phyloP scores from a whole-genome alignment of 1,140 invertebrate species.

The Drepana arcuata region DNA sequence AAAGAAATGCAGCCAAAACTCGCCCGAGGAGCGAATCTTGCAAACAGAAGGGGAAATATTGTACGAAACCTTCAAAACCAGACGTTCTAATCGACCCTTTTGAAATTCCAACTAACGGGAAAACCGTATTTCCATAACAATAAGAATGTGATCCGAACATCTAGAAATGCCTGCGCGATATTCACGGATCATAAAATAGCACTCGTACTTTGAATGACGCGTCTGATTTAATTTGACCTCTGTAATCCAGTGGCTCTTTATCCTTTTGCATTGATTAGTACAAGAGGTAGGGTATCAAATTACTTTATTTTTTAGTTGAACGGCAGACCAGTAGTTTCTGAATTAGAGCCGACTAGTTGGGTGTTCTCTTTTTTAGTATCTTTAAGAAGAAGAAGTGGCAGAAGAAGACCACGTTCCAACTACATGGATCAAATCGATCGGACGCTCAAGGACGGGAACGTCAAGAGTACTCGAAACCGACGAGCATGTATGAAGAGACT shows the following conservation, averaged over 20 bases:
- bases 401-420: too few relatives aligned
- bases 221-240: conserved; percentile 52
- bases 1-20: conserved; percentile 25
- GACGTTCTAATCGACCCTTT: conserved; percentile 69
- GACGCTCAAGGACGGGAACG: too few relatives aligned
- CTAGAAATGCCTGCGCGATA: conserved; percentile 69
- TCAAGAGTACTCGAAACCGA: too few relatives aligned
- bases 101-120: conserved; percentile 68
- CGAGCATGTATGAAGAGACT: too few relatives aligned
- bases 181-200: conserved; percentile 70
- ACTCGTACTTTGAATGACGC: conserved; percentile 40
- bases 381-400: too few relatives aligned
- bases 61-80: conserved; percentile 64
- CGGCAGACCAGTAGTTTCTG: too few relatives aligned
- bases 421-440: too few relatives aligned
- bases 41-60: conserved; percentile 55
- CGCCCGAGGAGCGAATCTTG: conserved; percentile 38
- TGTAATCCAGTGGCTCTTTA: conserved; percentile 9
- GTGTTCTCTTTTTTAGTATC: too few relatives aligned
- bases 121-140: conserved; percentile 71
- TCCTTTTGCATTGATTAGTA: conserved; percentile 12
- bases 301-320: conserved; percentile 51
- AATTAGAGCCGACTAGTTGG: too few relatives aligned
- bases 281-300: conserved; percentile 25
- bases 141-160: conserved; percentile 69